A percentile compares a stretch with the other conserved stretches of the same genome.
These are phyloP conservation scores for Vidua chalybeata DNA, from an alignment of 2,113 vertebrate genomes.

Conservation along the genomic window DNA sequence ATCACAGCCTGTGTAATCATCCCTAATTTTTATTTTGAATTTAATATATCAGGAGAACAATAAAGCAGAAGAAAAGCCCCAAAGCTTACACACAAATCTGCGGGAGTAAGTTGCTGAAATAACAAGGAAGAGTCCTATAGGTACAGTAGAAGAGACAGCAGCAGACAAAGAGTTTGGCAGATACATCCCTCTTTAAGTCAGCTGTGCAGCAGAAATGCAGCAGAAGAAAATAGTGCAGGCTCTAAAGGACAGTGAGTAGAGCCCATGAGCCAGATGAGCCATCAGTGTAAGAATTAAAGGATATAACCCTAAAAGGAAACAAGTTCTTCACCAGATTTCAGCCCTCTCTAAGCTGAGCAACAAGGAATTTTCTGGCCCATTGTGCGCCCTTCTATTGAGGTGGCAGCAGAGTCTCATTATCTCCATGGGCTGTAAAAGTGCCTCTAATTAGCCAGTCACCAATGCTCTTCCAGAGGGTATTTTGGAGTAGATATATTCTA, in stretches of 20 bases:
- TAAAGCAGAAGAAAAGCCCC: not conserved
- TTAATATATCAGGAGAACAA: not conserved
- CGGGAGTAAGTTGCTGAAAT: not conserved
- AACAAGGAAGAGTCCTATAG: not conserved
- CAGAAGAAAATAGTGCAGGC: not conserved
- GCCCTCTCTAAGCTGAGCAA: conserved; percentile 7
- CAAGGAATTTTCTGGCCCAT: conserved; percentile 53
- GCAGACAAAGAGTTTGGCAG: not conserved
- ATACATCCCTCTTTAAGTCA: not conserved
- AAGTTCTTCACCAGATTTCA: conserved; percentile 21
- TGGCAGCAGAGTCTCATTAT: conserved; percentile 59
- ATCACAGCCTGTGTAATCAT: not conserved
- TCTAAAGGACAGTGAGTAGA: not conserved
- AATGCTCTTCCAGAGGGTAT: conserved; percentile 64
- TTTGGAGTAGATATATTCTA: conserved; percentile 68
- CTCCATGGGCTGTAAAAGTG: conserved; percentile 58
- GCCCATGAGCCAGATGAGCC: not conserved
- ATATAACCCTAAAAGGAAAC: not conserved
- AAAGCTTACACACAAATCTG: not conserved
- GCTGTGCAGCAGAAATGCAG: not conserved
- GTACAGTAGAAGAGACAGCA: not conserved
- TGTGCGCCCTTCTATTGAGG: conserved; percentile 57
- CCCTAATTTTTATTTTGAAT: not conserved
- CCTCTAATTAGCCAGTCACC: conserved; percentile 70
- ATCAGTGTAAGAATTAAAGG: not conserved